phyloP scores from a whole-genome alignment of 2,797 vertebrate species.

The Sebastes kiyomatsui region DNA sequence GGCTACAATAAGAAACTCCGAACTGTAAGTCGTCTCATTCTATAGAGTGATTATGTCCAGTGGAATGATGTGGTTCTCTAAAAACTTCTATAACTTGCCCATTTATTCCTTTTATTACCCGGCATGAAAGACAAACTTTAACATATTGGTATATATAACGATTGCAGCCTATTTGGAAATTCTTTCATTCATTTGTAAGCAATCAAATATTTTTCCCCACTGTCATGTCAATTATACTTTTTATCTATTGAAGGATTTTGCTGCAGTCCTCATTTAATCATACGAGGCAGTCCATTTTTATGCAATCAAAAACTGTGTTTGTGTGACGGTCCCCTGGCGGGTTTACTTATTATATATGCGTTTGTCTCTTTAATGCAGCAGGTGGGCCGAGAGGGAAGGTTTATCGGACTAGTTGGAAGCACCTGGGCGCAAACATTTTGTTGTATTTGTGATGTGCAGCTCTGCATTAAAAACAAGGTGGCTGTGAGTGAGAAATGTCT shows the following conservation, averaged over 20 bases:
- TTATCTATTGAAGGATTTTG: neutral
- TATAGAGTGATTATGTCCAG: constrained; percentile 19
- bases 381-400: no score
- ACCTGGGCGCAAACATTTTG: neutral
- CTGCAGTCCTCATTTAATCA: neutral
- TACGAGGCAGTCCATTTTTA: neutral
- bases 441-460: neutral
- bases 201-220: neutral
- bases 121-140: neutral
- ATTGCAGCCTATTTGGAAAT: neutral
- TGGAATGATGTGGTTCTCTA: constrained; percentile 20
- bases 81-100: constrained; percentile 21
- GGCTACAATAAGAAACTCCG: constrained; percentile 46
- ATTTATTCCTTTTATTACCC: constrained; percentile 12
- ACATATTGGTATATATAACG: neutral
- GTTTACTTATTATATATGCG: no score
- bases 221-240: neutral
- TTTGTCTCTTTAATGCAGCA: no score
- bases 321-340: no score
- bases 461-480: neutral
- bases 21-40: constrained; percentile 21
- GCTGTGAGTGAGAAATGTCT: neutral
- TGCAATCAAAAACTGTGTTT: neutral
- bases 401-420: no score
- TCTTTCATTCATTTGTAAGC: neutral